These are phyloP conservation scores for Rhopalosiphum nymphaeae DNA, from an alignment of 2,888 invertebrate species.

Conservation along the genomic window DNA sequence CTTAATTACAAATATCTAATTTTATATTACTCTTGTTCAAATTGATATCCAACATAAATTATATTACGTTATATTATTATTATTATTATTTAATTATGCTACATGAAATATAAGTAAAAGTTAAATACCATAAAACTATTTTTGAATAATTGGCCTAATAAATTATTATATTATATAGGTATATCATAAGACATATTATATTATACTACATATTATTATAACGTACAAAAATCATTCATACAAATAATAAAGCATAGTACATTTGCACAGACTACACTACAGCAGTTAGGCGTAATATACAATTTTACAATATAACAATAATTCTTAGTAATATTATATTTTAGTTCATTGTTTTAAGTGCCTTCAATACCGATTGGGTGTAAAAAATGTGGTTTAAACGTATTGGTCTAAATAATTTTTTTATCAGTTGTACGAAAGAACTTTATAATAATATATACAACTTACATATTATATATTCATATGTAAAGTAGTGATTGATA, in stretches of 20 bases:
- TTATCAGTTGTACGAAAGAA: background rate
- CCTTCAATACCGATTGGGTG: background rate
- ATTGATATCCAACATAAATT: background rate
- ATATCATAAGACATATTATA: background rate
- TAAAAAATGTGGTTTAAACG: background rate
- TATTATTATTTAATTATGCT: background rate
- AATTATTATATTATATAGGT: background rate
- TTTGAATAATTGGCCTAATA: background rate
- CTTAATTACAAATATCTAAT: background rate
- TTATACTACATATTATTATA: background rate
- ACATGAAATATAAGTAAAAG: background rate
- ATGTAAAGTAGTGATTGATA: background rate
- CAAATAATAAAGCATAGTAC: background rate
- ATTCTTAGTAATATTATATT: background rate
- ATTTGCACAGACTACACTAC: background rate
- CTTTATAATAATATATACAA: background rate
- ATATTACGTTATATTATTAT: background rate
- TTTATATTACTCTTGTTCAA: background rate
- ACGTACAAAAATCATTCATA: background rate
- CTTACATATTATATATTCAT: background rate
- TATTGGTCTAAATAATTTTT: background rate
- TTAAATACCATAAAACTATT: background rate
- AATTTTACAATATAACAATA: background rate
- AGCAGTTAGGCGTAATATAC: background rate
- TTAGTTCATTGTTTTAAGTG: background rate